Percentiles rank a stretch among this genome's conserved stretches.
phyloP scores from a whole-genome alignment of 2,888 invertebrate species.

The Lasioglossum pauxillum region DNA sequence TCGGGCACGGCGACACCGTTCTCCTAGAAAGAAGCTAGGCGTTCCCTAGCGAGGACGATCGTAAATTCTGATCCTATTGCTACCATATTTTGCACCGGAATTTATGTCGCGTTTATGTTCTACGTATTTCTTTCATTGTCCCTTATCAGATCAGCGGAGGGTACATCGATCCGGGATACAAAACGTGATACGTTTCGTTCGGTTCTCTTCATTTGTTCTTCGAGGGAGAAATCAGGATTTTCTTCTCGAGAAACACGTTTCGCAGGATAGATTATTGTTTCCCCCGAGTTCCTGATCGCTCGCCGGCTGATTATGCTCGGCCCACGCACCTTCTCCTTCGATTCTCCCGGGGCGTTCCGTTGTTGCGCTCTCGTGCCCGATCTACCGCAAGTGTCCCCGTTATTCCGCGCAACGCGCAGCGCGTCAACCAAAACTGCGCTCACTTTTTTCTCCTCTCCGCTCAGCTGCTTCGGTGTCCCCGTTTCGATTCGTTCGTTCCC shows the following conservation, averaged over 20 bases:
- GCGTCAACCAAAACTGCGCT: constrained; percentile 13
- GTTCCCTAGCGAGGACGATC: background rate
- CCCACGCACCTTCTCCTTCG: constrained; percentile 51
- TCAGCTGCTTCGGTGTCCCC: background rate
- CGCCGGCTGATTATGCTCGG: constrained; percentile 42
- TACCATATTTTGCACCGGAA: background rate
- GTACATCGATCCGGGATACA: background rate
- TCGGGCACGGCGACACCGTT: background rate
- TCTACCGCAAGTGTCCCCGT: constrained; percentile 50
- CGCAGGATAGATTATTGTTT: constrained; percentile 34
- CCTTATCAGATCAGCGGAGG: background rate
- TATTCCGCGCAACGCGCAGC: constrained; percentile 19
- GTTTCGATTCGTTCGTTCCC: constrained; percentile 8
- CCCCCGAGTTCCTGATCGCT: constrained; percentile 43
- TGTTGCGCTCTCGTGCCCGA: constrained; percentile 28
- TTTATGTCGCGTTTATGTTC: background rate
- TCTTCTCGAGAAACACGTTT: background rate
- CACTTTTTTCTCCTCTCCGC: background rate
- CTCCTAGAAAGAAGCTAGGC: background rate
- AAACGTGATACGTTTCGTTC: background rate
- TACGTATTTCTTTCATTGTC: background rate
- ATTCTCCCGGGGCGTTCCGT: background rate
- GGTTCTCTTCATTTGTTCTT: background rate
- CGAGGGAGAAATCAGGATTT: background rate
- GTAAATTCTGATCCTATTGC: constrained; percentile 5